These are phyloP conservation scores for Lophura nycthemera DNA, from an alignment of 2,113 vertebrate species.

Conservation along the genomic window DNA sequence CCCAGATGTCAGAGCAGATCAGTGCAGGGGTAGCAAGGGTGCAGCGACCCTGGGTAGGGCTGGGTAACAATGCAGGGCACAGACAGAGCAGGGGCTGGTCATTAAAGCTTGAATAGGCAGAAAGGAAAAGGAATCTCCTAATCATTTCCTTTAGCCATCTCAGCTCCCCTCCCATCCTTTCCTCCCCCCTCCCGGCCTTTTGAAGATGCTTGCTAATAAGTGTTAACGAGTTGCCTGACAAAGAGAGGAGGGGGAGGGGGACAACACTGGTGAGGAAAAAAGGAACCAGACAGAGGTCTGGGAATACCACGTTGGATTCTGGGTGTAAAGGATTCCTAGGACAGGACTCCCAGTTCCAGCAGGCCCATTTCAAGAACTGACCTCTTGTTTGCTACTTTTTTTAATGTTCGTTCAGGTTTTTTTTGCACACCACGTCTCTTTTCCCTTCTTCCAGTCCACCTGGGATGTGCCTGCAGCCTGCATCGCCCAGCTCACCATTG, in stretches of 20 bases:
- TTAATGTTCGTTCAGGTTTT: not conserved
- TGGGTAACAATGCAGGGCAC: constrained; percentile 50
- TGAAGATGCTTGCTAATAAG: constrained; percentile 72
- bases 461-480: not conserved
- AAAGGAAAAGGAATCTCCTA: constrained; percentile 69
- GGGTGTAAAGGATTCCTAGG: not conserved
- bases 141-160: constrained; percentile 68
- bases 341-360: not conserved
- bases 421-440: not conserved
- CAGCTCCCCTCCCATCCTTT: constrained; percentile 47
- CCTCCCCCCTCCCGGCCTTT: constrained; percentile 29
- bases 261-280: constrained; percentile 36
- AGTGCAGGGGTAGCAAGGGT: not conserved
- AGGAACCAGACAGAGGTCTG: constrained; percentile 27
- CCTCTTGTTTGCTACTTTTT: not conserved
- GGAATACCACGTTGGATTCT: not conserved
- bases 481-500: not conserved
- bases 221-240: constrained; percentile 70
- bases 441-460: constrained; percentile 19
- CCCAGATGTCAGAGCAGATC: not conserved
- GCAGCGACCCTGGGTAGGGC: not conserved
- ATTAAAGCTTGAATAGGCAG: constrained; percentile 62
- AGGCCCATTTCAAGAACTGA: not conserved
- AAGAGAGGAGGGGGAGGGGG: constrained; percentile 23
- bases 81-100: constrained; percentile 36